Evolutionary conservation across 1,140 invertebrate genomes (phyloP).

Genomic region (Drepana arcuata): DNA sequence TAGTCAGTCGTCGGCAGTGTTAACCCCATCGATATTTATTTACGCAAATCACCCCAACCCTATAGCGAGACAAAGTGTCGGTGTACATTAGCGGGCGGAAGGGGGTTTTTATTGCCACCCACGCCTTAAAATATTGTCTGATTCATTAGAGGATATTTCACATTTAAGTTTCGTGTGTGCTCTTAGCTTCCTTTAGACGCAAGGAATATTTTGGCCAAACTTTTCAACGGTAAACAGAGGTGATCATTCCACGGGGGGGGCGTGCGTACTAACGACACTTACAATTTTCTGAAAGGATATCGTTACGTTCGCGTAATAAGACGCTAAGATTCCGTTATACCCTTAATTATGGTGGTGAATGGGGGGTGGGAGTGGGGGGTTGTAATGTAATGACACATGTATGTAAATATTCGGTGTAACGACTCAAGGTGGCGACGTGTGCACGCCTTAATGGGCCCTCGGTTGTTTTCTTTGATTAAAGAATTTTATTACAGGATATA

Average conservation of each 20-base stretch:
- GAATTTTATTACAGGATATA: conserved; percentile 70
- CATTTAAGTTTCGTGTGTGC: conserved; percentile 68
- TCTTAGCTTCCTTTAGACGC: conserved; percentile 33
- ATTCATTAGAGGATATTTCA: conserved; percentile 71
- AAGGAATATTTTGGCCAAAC: conserved; percentile 38
- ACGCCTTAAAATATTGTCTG: conserved; percentile 70
- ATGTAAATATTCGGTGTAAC: conserved; percentile 69
- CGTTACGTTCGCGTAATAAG: conserved; percentile 69
- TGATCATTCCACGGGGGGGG: conserved; percentile 42
- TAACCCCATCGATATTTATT: conserved; percentile 66
- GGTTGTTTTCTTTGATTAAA: conserved; percentile 72
- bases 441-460: conserved; percentile 57
- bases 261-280: conserved; percentile 48
- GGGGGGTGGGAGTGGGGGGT: conserved; percentile 28
- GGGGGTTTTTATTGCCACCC: conserved; percentile 66
- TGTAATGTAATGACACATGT: conserved; percentile 66
- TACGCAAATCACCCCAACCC: conserved; percentile 55
- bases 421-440: conserved; percentile 64
- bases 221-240: conserved; percentile 46
- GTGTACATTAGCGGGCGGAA: conserved; percentile 60
- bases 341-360: conserved; percentile 61
- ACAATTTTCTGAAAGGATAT: conserved; percentile 69
- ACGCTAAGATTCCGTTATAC: conserved; percentile 71
- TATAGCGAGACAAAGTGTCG: conserved; percentile 57
- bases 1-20: conserved; percentile 10